Evolutionary conservation across 2,113 vertebrate species (phyloP).

Genomic region (Eurystomus gularis): DNA sequence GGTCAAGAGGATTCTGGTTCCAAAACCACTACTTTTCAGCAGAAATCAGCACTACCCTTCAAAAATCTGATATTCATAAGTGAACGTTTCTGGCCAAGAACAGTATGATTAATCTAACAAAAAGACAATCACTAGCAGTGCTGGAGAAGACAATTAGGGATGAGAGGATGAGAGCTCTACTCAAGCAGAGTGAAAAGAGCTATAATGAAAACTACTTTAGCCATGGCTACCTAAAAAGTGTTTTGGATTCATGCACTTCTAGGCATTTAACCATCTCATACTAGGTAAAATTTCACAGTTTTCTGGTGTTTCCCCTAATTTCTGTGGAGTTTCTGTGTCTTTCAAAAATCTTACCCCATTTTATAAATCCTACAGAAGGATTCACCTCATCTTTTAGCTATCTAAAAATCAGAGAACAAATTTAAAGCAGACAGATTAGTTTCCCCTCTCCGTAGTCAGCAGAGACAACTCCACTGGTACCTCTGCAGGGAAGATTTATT

Average conservation of each 20-base stretch:
- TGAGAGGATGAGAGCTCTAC: conserved; percentile 6
- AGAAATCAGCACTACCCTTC: neutral
- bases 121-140: neutral
- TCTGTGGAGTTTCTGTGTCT: neutral
- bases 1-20: neutral
- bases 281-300: neutral
- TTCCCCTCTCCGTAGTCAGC: neutral
- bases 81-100: neutral
- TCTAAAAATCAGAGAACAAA: neutral
- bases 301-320: neutral
- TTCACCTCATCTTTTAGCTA: neutral
- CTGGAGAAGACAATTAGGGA: conserved; percentile 23
- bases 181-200: neutral
- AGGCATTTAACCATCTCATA: conserved; percentile 13
- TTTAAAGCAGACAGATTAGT: neutral
- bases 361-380: neutral
- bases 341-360: neutral
- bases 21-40: neutral
- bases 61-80: conserved; percentile 19
- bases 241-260: conserved; percentile 24
- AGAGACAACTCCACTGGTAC: neutral
- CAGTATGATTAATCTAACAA: neutral
- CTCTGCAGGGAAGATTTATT: neutral
- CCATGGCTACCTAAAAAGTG: neutral
- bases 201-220: conserved; percentile 22